Conservation (phyloP, 2,113 vertebrate genomes). For the Anser cygnoides region DNA sequence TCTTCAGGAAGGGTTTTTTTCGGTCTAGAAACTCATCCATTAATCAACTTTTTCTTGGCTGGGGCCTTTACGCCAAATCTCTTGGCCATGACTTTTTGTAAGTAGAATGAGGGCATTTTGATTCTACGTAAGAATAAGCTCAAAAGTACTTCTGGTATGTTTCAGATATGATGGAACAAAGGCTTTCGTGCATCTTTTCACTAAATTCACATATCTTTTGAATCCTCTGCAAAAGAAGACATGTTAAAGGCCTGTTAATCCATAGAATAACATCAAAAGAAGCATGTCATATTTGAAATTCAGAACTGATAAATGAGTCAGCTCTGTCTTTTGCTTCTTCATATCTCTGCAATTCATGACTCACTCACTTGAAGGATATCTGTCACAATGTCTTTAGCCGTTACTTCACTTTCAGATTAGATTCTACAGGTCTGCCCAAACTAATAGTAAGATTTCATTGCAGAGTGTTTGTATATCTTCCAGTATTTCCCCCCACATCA, state of each 20-base stretch:
- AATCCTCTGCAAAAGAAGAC: not conserved
- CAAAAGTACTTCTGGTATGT: not conserved
- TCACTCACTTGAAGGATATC: slow-evolving; percentile 5
- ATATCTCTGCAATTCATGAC: not conserved
- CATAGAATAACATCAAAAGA: not conserved
- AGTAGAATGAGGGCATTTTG: not conserved
- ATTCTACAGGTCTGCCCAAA: not conserved
- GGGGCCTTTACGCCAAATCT: not conserved
- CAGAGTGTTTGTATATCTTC: not conserved
- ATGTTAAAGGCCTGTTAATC: not conserved
- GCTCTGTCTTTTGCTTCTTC: slow-evolving; percentile 2
- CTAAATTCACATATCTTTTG: not conserved
- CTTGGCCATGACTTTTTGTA: not conserved
- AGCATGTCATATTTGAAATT: not conserved
- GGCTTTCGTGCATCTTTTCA: not conserved
- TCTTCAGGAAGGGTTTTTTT: not conserved
- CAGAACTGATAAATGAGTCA: slow-evolving; percentile 14
- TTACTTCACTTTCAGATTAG: not conserved
- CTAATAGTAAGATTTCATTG: not conserved
- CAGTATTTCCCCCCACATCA: not conserved
- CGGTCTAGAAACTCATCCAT: not conserved
- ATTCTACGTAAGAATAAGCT: not conserved
- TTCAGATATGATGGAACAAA: not conserved
- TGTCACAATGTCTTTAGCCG: not conserved
- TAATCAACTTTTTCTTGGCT: not conserved